Conservation (phyloP, 1,140 invertebrate species). For the Musca domestica region DNA sequence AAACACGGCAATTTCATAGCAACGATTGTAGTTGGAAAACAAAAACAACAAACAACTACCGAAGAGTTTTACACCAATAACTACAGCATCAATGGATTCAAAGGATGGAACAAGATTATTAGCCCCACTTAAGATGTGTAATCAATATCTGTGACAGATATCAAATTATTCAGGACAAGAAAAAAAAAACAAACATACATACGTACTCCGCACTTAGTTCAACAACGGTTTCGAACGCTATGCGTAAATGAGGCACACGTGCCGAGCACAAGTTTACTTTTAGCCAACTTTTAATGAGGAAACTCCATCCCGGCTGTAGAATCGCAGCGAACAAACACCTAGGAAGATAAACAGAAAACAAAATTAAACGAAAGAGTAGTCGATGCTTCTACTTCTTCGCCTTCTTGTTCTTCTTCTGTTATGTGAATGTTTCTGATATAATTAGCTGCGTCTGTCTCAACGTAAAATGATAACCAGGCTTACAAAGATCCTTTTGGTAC, state of each 20-base stretch:
- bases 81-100: neutral
- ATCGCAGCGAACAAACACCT: neutral
- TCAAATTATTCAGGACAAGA: conserved; percentile 7
- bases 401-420: no score
- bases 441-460: no score
- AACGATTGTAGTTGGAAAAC: no score
- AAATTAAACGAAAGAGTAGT: neutral
- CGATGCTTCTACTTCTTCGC: no score
- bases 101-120: neutral
- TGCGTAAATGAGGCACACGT: conserved; percentile 1
- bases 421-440: no score
- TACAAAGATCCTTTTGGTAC: no score
- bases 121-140: conserved; percentile 15
- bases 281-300: conserved; percentile 9
- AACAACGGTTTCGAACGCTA: no score
- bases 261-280: conserved; percentile 11
- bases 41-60: neutral
- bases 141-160: conserved; percentile 12
- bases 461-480: no score
- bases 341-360: neutral
- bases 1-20: no score
- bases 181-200: no score
- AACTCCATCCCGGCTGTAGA: neutral
- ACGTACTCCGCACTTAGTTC: no score
- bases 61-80: no score